These are phyloP conservation scores for Phainopepla nitens DNA, from an alignment of 2,113 vertebrate genomes.

Conservation along the genomic window DNA sequence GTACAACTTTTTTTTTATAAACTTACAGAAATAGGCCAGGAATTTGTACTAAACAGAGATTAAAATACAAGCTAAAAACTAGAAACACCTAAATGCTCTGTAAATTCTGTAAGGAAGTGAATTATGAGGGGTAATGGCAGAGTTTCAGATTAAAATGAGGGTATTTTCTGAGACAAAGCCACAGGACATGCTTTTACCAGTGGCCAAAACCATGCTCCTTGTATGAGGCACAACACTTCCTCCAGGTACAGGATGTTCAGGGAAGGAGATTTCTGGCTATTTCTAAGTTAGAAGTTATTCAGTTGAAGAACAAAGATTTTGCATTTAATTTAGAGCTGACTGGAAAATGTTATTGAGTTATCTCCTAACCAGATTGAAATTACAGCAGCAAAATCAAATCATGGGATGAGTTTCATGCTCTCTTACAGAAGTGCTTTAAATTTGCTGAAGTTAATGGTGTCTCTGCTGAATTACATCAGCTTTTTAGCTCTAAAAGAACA, in stretches of 20 bases:
- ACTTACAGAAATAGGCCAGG: neutral
- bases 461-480: conserved; percentile 27
- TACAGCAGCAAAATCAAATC: conserved; percentile 53
- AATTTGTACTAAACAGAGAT: neutral
- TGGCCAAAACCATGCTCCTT: neutral
- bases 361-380: conserved; percentile 29
- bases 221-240: neutral
- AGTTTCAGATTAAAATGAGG: neutral
- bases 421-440: conserved; percentile 36
- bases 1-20: neutral
- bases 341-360: conserved; percentile 48
- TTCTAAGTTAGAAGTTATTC: neutral
- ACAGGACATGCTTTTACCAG: neutral
- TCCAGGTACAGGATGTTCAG: neutral
- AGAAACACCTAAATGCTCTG: neutral
- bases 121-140: neutral
- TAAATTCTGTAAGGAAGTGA: neutral
- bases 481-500: conserved; percentile 19
- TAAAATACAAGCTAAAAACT: neutral
- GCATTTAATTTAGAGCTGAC: conserved; percentile 45
- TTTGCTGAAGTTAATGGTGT: conserved; percentile 31
- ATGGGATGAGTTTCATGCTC: conserved; percentile 27
- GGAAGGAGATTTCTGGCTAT: neutral
- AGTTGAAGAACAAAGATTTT: conserved; percentile 35
- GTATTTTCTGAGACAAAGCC: neutral